Evolutionary conservation across 2,113 vertebrate species (phyloP), one percentile per base, ranked within the genome.

Genomic region (Coptodon bakossiorum): DNA sequence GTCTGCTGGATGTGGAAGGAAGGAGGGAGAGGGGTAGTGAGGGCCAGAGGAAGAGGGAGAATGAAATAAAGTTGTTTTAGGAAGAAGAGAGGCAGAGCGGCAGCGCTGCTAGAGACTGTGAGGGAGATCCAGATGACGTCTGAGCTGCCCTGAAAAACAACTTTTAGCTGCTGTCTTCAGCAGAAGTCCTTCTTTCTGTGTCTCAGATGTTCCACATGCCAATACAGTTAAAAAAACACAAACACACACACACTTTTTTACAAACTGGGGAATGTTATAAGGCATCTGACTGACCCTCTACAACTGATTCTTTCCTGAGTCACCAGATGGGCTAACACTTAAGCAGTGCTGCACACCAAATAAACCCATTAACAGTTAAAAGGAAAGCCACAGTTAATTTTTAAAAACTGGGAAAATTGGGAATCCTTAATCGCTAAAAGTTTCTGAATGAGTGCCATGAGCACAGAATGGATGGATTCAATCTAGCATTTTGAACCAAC

Each of bases 1-100:
- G 90, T 95, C 92, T 95, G 94, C 94, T 91, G 89, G 87, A 91
- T 80, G 92, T 81, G 93, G 92, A 94, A 94, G 92, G 93, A 94
- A 94, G 86, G 83, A 56, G 63, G 66, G 53, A 80, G 40, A 31
- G 29, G 24, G 38, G 40, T 27, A 53, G 52, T 16, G 71, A 27
- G 43, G 71, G n/a, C 52, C 27, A 43, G 48, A 36, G 54, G 82
- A 45, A n/a, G 45, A 86, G 43, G 80, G 50, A n/a, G 38, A 86
- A 29, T 50, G 12, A 83, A 88, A 85, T 43, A 57, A 38, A 89
- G 45, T 63, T 86, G 83, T 82, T 86, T 86, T 71, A 90, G 56
- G 61, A 90, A 88, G 83, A 82, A 80, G 81, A 68, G 66, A 59
- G 52, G 52, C 14, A 66, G 56, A 71, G 78, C 17, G 2, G 29